Evolutionary conservation across 1,140 invertebrate genomes (phyloP), one percentile per base, ranked within the genome.

Genomic region (Drosophila parvula): DNA sequence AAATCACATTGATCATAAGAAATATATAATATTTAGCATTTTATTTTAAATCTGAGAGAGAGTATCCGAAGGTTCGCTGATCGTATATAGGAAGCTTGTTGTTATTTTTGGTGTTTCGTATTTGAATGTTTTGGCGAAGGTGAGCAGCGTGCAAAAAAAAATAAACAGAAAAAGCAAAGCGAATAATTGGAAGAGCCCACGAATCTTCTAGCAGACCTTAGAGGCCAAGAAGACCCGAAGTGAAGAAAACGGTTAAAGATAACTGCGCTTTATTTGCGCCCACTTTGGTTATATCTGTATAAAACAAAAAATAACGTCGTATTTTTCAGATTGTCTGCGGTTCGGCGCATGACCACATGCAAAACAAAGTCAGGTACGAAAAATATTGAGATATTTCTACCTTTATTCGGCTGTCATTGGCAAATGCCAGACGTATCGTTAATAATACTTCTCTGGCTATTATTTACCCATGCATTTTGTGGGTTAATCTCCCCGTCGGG

Each of bases 221-320:
- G 44, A 67, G 76, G 61, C 64, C 62, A 61, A 44, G 45, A 85
- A 79, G 63, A 47, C 47, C 36, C 43, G 32, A 43, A 38, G 65
- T 58, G 55, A 60, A 71, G 62, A 57, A 58, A 81, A 85, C 81
- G 63, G 73, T 74, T 75, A 73, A 63, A 81, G 64, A 79, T 76
- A 79, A 74, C 81, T 86, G 83, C 73, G 83, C 48, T 89, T 71
- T 83, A 88, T 81, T 81, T 78, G 36, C 50, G 27, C 61, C 56
- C 38, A 65, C 61, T 64, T 64, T 44, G 22, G 27, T 36, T 41
- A 27, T 22, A 62, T 28, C 11, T 55, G n/a, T 55, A 28, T 38
- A 36, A 62, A 28, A 43, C 9, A 32, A 36, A 38, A 41, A 56
- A 6, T 50, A 18, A 55, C 18, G 34, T 38, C 51, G 51, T 57